Percentiles rank a stretch among this genome's conserved stretches.
Evolutionary conservation across 2,113 vertebrate genomes (phyloP).

Genomic region (Engystomops pustulosus): DNA sequence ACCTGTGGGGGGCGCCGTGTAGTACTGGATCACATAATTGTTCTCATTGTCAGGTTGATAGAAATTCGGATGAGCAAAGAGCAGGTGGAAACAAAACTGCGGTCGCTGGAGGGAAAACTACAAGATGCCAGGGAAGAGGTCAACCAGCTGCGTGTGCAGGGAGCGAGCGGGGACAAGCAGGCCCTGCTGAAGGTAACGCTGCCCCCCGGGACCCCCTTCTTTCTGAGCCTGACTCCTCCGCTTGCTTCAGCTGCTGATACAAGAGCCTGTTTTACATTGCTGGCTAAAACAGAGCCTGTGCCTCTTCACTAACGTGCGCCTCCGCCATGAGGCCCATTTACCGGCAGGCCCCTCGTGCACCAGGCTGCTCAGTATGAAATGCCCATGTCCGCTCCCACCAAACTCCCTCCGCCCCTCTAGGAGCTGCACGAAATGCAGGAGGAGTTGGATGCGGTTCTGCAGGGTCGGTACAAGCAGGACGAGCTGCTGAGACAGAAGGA

Average conservation of each 20-base stretch:
- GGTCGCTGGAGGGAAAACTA: constrained; percentile 80
- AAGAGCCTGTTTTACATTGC: constrained; percentile 12
- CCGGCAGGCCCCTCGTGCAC: no score
- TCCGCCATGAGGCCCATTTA: no score
- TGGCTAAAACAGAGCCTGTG: constrained; percentile 14
- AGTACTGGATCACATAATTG: not conserved
- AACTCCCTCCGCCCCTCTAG: constrained; percentile 67
- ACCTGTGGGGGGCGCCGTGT: not conserved
- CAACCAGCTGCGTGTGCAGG: constrained; percentile 66
- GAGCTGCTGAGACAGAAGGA: constrained; percentile 83
- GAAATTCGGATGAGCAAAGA: constrained; percentile 74
- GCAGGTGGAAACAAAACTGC: constrained; percentile 69
- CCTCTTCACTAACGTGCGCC: not conserved
- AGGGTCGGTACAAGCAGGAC: constrained; percentile 78
- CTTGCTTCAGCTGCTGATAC: constrained; percentile 24
- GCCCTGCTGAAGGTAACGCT: constrained; percentile 68
- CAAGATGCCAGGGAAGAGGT: constrained; percentile 79
- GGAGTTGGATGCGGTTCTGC: constrained; percentile 79
- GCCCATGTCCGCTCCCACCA: constrained; percentile 4
- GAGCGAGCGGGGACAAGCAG: not conserved
- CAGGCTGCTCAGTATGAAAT: no score
- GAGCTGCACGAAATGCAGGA: constrained; percentile 80
- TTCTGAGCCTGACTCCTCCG: not conserved
- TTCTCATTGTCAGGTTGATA: constrained; percentile 67
- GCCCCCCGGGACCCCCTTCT: no score